A percentile compares a stretch with the other conserved stretches of the same genome.
These are phyloP conservation scores for Apodemus sylvaticus DNA, from an alignment of 2,113 vertebrate genomes.

Conservation along the genomic window DNA sequence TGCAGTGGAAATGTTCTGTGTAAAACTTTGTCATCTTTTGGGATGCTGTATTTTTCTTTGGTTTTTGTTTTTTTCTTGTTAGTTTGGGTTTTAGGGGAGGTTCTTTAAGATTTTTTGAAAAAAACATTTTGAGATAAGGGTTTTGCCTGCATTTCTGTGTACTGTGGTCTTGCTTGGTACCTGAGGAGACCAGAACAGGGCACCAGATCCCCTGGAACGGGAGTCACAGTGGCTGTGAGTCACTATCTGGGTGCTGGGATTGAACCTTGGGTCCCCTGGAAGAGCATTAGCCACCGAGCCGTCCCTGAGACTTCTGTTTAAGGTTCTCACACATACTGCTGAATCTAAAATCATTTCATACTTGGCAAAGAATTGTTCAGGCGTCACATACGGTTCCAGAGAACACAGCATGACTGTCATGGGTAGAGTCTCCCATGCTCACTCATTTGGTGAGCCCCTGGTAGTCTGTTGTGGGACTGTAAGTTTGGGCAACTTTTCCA, in stretches of 20 bases:
- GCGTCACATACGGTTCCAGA: background rate
- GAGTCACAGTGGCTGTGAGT: too few relatives aligned
- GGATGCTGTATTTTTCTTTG: background rate
- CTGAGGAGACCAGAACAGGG: background rate
- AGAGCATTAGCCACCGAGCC: background rate
- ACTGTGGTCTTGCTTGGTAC: background rate
- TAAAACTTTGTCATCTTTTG: slow-evolving; percentile 4
- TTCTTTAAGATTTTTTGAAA: too few relatives aligned
- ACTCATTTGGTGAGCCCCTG: background rate
- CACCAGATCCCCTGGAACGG: too few relatives aligned
- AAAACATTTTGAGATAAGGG: background rate
- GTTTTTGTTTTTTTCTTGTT: background rate
- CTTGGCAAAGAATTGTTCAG: slow-evolving; percentile 16
- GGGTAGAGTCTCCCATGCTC: background rate
- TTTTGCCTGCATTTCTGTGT: background rate
- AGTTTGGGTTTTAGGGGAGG: too few relatives aligned
- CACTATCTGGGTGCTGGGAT: too few relatives aligned
- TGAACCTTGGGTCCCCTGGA: too few relatives aligned
- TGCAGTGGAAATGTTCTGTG: background rate
- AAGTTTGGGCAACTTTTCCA: slow-evolving; percentile 19
- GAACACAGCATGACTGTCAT: background rate
- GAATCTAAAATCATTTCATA: background rate
- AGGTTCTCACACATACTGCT: background rate
- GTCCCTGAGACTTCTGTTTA: background rate
- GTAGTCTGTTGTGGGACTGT: background rate